phyloP scores from a whole-genome alignment of 2,797 vertebrate species.

The Gallinago nigripennis region DNA sequence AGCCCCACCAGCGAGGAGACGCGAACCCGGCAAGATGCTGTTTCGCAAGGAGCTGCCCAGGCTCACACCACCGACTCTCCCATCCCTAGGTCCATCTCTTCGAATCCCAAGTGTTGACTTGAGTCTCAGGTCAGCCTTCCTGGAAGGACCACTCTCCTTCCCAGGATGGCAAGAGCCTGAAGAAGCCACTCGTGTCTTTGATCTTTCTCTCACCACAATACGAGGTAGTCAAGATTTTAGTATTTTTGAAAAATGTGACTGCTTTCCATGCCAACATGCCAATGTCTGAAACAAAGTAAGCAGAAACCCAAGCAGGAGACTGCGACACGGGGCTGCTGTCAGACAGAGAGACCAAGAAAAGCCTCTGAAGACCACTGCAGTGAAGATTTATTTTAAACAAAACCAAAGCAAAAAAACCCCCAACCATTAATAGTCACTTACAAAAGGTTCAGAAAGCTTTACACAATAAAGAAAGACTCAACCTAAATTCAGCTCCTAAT shows the following conservation, averaged over 20 bases:
- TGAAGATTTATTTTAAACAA: neutral
- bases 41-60: fast-evolving
- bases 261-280: neutral
- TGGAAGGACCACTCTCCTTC: neutral
- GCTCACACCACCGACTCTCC: fast-evolving
- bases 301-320: neutral
- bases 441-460: neutral
- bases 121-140: neutral
- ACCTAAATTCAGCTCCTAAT: neutral
- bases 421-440: neutral
- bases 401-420: neutral
- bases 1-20: neutral
- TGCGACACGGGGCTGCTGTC: neutral
- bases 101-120: fast-evolving
- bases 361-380: neutral
- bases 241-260: neutral
- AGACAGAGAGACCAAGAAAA: neutral
- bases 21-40: fast-evolving
- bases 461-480: slow-evolving; percentile 1
- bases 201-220: neutral
- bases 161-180: neutral
- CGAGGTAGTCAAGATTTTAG: neutral
- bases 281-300: neutral
- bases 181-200: neutral
- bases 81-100: neutral